phyloP scores from a whole-genome alignment of 2,888 invertebrate species.

The Dorcus hopei region DNA sequence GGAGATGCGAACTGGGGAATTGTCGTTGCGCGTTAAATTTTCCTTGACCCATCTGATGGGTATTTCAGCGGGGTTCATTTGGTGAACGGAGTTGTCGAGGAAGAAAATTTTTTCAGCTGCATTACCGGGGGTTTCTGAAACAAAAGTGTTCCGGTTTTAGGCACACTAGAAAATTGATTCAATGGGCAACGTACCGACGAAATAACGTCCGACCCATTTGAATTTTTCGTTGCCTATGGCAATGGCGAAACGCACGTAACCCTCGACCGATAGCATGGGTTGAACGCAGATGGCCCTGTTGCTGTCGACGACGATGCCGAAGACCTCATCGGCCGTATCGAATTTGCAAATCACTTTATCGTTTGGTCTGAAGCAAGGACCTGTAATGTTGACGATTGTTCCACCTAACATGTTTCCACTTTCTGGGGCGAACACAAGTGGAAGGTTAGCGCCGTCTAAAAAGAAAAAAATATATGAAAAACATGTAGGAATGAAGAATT shows the following conservation, averaged over 20 bases:
- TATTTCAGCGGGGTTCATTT: constrained; percentile 70
- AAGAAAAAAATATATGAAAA: constrained; percentile 10
- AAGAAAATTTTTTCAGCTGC: constrained; percentile 85
- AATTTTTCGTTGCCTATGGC: constrained; percentile 79
- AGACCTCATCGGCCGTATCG: constrained; percentile 70
- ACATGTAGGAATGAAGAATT: too few species aligned
- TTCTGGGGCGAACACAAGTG: constrained; percentile 87
- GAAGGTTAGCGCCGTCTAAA: constrained; percentile 75
- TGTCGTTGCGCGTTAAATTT: constrained; percentile 79
- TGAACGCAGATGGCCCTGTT: constrained; percentile 89
- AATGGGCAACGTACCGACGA: constrained; percentile 68
- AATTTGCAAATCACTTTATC: constrained; percentile 81
- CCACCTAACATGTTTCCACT: constrained; percentile 98
- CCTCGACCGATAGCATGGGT: constrained; percentile 82
- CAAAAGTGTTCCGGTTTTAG: not conserved
- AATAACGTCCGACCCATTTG: constrained; percentile 88
- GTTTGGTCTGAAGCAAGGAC: constrained; percentile 81
- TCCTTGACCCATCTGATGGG: constrained; percentile 79
- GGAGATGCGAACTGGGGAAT: constrained; percentile 75
- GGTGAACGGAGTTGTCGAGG: constrained; percentile 67
- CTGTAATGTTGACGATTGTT: constrained; percentile 92
- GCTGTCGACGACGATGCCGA: constrained; percentile 71
- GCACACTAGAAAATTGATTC: not conserved
- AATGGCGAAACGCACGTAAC: constrained; percentile 82
- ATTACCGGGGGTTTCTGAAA: constrained; percentile 79